Percentiles rank a stretch among this genome's conserved stretches.
Evolutionary conservation across 2,113 vertebrate species (phyloP).

Genomic region (Lamprologus callipterus): DNA sequence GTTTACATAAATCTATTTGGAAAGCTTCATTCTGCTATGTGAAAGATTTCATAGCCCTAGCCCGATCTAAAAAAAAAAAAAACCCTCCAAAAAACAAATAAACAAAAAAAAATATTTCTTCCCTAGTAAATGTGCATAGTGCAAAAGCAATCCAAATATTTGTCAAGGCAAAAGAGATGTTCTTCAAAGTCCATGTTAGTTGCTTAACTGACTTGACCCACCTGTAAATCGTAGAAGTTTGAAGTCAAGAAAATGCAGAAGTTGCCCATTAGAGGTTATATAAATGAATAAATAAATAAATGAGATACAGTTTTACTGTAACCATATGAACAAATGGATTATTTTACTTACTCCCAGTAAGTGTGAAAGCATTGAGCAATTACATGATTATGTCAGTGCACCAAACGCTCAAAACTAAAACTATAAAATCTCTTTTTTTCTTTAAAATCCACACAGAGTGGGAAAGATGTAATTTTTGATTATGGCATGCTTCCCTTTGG

Average conservation of each 20-base stretch:
- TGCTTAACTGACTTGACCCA: background rate
- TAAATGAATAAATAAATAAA: background rate
- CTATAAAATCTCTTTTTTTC: background rate
- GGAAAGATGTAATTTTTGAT: background rate
- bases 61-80: background rate
- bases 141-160: background rate
- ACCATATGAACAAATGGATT: background rate
- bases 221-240: background rate
- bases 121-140: background rate
- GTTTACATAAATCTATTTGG: background rate
- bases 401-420: background rate
- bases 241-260: background rate
- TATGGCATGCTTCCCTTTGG: background rate
- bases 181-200: background rate
- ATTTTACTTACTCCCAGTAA: background rate
- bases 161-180: background rate
- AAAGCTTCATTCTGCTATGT: background rate
- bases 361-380: background rate
- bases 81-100: background rate
- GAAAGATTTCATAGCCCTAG: background rate
- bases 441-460: background rate
- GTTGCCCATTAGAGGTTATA: background rate
- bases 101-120: background rate
- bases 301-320: background rate
- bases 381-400: background rate